Evolutionary conservation across 2,797 vertebrate genomes (phyloP), one percentile per base, ranked within the genome.

Genomic region (Euthynnus affinis): DNA sequence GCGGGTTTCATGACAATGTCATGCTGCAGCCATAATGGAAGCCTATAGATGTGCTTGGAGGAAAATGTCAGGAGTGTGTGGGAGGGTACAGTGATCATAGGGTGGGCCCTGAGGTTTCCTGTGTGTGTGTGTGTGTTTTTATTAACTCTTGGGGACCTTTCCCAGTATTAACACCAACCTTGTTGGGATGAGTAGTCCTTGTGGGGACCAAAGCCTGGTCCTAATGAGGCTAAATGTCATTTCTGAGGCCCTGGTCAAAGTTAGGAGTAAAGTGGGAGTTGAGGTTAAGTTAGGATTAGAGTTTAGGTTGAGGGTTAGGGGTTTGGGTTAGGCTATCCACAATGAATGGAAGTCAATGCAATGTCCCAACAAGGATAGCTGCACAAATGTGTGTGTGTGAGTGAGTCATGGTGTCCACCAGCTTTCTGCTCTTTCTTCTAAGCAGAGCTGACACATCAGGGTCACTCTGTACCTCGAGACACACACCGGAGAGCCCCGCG

Each of bases 391-490:
- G 22, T 57, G 49, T 57, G 61, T 40, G 49, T 82, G 80, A n/a
- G 55, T 79, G 87, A 80, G 81, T 92, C 88, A 93, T 13, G 9
- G 88, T 88, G 85, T 84, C 92, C 81, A 92, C 91, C 87, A 85
- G 88, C 75, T 85, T 53, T 84, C 59, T 5, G 23, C 80, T 82
- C 62, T 14, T 84, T 84, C 82, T 88, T 87, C 77, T 94, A 92
- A 94, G 67, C 71, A 71, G 83, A 91, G 84, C 66, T 92, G 94
- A 94, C 93, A 93, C 92, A 94, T 91, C 83, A 74, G 91, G 94
- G 93, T 93, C 92, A 89, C 69, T 76, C 52, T 85, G 71, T 81
- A 91, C 92, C 92, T 88, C 84, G 2, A 91, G 93, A 92, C 83
- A 88, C 87, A 86, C 88, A 90, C 91, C 69, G 70, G 74, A 81